Percentiles rank a stretch among this genome's conserved stretches.
Evolutionary conservation across 1,140 invertebrate genomes (phyloP).

Genomic region (Aradophagus sp.): DNA sequence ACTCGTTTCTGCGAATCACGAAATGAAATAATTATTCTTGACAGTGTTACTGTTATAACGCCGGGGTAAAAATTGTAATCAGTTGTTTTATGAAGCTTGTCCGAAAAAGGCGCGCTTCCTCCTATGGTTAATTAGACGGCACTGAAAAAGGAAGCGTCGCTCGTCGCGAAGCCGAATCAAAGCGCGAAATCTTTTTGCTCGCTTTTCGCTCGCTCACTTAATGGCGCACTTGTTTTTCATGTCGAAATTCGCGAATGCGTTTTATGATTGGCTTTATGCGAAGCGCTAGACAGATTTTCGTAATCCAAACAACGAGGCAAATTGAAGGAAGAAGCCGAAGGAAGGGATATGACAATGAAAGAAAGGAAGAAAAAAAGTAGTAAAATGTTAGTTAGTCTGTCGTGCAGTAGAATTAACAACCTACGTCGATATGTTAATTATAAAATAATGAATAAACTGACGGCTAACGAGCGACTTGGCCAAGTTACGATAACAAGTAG

Average conservation of each 20-base stretch:
- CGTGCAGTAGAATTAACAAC: not conserved
- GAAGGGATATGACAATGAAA: too few species aligned
- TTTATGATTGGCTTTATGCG: too few species aligned
- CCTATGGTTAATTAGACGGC: conserved; percentile 25
- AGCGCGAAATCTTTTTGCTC: too few species aligned
- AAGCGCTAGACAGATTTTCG: too few species aligned
- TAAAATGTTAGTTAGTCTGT: not conserved
- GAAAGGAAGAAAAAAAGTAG: too few species aligned
- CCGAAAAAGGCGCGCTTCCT: conserved; percentile 34
- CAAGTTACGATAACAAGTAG: conserved; percentile 19
- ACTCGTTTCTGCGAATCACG: conserved; percentile 34
- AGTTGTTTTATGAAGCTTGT: conserved; percentile 29
- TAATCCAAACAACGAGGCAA: too few species aligned
- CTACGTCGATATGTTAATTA: conserved; percentile 34
- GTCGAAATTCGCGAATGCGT: too few species aligned
- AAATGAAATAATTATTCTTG: conserved; percentile 54
- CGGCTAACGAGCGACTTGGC: conserved; percentile 17
- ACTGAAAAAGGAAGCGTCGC: conserved; percentile 2
- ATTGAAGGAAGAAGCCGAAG: too few species aligned
- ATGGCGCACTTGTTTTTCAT: too few species aligned
- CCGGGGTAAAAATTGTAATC: conserved; percentile 23
- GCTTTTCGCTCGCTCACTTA: too few species aligned
- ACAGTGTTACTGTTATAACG: conserved; percentile 44
- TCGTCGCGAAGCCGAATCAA: too few species aligned
- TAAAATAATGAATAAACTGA: conserved; percentile 32